A percentile compares a stretch with the other conserved stretches of the same genome.
Conservation (phyloP, 2,113 vertebrate genomes). For the Paracanthobrama guichenoti region DNA sequence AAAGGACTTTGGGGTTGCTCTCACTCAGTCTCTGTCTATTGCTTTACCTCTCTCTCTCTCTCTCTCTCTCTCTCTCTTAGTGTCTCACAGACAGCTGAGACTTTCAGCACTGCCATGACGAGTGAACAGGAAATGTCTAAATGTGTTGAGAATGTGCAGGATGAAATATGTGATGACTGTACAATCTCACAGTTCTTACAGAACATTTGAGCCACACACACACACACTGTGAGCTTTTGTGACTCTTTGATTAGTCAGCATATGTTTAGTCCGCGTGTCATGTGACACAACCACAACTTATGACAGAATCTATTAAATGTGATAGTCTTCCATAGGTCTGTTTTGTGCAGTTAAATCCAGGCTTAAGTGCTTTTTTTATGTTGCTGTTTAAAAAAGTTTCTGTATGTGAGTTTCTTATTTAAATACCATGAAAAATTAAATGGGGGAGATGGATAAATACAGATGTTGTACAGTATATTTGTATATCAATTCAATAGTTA, state of each 20-base stretch:
- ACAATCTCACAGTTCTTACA: neutral
- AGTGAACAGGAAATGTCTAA: slow-evolving; percentile 53
- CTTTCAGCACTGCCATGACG: slow-evolving; percentile 47
- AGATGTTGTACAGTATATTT: neutral
- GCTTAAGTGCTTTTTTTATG: neutral
- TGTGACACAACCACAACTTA: neutral
- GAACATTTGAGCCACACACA: slow-evolving; percentile 10
- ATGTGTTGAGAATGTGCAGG: slow-evolving; percentile 47
- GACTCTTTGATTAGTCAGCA: slow-evolving; percentile 7
- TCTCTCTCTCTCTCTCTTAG: slow-evolving; percentile 23
- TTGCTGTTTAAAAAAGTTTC: neutral
- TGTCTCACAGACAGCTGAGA: slow-evolving; percentile 44
- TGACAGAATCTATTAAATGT: neutral
- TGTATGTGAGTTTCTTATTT: neutral
- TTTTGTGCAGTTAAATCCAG: neutral
- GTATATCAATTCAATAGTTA: neutral
- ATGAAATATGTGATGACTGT: slow-evolving; percentile 31
- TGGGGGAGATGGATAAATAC: too few relatives aligned
- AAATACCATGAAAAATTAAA: neutral
- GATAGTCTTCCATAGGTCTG: neutral
- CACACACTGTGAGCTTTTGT: neutral
- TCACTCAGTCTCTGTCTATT: neutral
- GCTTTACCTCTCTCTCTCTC: neutral
- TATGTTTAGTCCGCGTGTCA: neutral
- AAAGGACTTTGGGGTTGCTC: neutral